A percentile compares a stretch with the other conserved stretches of the same genome.
Evolutionary conservation across 2,888 invertebrate genomes (phyloP).

Genomic region (Tetragonisca angustula): DNA sequence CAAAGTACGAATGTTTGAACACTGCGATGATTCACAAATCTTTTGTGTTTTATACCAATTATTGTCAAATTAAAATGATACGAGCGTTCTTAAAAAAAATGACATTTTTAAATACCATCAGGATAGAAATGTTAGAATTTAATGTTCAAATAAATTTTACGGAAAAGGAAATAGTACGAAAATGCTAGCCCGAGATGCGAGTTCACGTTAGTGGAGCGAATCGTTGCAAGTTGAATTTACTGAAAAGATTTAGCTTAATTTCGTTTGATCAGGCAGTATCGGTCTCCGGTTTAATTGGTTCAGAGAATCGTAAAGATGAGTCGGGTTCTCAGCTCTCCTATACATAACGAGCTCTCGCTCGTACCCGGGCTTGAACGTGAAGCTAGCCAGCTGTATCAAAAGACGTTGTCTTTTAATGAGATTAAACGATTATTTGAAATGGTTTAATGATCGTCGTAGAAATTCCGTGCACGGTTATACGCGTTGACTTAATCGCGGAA

Average conservation of each 20-base stretch:
- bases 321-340: background rate
- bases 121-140: too few species aligned
- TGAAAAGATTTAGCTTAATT: background rate
- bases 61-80: too few species aligned
- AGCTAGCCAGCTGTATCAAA: slow-evolving; percentile 16
- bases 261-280: background rate
- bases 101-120: too few species aligned
- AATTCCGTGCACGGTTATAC: slow-evolving; percentile 2
- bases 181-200: background rate
- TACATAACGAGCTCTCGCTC: background rate
- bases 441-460: slow-evolving; percentile 17
- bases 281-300: background rate
- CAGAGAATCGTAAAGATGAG: slow-evolving; percentile 5
- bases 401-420: slow-evolving; percentile 7
- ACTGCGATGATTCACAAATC: too few species aligned
- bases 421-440: background rate
- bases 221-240: background rate
- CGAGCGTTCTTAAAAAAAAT: too few species aligned
- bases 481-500: slow-evolving; percentile 1
- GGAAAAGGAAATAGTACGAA: too few species aligned
- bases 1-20: too few species aligned
- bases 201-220: background rate
- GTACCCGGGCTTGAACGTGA: background rate
- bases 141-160: too few species aligned
- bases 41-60: too few species aligned